Base-by-base conservation (phyloP, 2,797 vertebrate species). In the Hippocampus kuda region DNA sequence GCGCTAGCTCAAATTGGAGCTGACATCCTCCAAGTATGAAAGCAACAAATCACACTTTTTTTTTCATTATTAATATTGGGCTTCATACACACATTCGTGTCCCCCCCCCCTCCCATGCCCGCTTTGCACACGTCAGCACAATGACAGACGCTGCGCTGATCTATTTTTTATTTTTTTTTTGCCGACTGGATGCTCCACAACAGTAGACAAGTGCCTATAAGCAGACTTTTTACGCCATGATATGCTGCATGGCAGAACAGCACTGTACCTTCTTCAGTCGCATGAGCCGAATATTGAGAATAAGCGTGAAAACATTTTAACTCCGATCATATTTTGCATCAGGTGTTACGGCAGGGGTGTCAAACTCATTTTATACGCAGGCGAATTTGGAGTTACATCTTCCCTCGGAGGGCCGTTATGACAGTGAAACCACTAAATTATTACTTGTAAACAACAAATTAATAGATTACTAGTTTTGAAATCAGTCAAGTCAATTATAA, bases 1-100 rank as follows among this genome's bases (percentile, higher is more conserved):
- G 66, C 79, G 85, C 41, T 11, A 26, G 41, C 88, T 90, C 84
- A 88, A 88, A 92, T 90, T 87, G 86, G 85, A 91, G 88, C 87
- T 91, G 91, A 92, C 90, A 88, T 84, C 85, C 80, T 85, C 88
- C 88, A 91, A 91, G 92, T 91, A 90, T 90, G 90, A 91, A 91
- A 89, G 90, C 89, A 88, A 90, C 89, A 90, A 90, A 91, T 92
- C 90, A 91, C 89, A 89, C 86, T 79, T 88, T 90, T 91, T 53
- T 53, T n/a, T n/a, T 49, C 6, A 54, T 54, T n/a, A 54, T 24
- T 24, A 56, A 24, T 88, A 90, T 90, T 90, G 87, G 87, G 88
- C 86, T 83, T 90, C 89, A 90, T 90, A 86, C 88, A 75, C 81
- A 69, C 81, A 77, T 82, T 63, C 69, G 6, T 26, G 13, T 5